Evolutionary conservation across 2,888 invertebrate species (phyloP), one percentile per base, ranked within the genome.

Genomic region (Microdon myrmicae): DNA sequence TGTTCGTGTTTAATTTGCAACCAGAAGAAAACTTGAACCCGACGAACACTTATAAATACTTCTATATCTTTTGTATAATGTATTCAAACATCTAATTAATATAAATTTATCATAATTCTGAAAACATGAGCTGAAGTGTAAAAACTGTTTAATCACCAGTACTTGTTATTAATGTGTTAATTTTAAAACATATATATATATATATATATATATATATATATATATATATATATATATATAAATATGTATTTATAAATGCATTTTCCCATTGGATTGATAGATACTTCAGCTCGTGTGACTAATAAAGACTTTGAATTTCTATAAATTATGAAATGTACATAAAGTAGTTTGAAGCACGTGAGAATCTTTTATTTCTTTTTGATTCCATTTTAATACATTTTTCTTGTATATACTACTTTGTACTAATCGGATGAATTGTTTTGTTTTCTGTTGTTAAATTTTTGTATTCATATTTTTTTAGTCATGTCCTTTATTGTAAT

Each of bases 21-120:
- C 47, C 70, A 61, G 55, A 71, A 64, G 70, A 71, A 74, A 79
- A 76, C 75, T 79, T 77, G 78, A 79, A 79, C 79, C 79, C 74
- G 79, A 77, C 79, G 79, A 79, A 78, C 78, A 79, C 78, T 76
- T 70, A 71, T 70, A 72, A 70, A 69, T 64, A 48, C 61, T 39
- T 55, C 56, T 55, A 48, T 61, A 61, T 41, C 35, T 41, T 47
- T 41, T 48, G 41, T 47, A 47, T 53, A 43, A 64, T 48, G 45
- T 48, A 37, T 51, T 53, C 17, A 61, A 51, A 67, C 41, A 56
- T 66, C 41, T 59, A 54, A 67, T 34, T 53, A 60, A 58, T 58
- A 44, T 29, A 34, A 44, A 22, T 41, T 26, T 61, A 61, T 51
- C 54, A 55, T 51, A 60, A 58, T 55, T 59, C 51, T 55, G 31